These are phyloP conservation scores for Baronia brevicornis DNA, from an alignment of 2,888 invertebrate genomes.

Conservation along the genomic window DNA sequence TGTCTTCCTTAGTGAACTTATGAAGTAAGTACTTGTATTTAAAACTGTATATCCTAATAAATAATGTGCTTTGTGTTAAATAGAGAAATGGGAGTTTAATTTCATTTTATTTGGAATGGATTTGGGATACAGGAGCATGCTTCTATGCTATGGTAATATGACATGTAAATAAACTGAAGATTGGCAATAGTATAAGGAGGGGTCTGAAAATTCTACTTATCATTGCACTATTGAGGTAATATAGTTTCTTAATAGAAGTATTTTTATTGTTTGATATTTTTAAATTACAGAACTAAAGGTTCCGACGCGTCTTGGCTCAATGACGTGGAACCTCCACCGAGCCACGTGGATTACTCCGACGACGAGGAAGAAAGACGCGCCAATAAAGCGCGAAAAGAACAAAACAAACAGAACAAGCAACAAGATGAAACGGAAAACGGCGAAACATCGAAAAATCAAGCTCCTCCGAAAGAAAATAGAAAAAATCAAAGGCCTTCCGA, in stretches of 20 bases:
- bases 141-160: too few species aligned
- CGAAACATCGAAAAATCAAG: slow-evolving; percentile 41
- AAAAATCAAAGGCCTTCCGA: slow-evolving; percentile 62
- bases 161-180: too few species aligned
- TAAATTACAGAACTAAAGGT: slow-evolving; percentile 81
- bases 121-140: too few species aligned
- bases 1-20: slow-evolving; percentile 83
- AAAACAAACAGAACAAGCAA: slow-evolving; percentile 32
- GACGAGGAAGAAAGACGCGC: slow-evolving; percentile 87
- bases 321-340: slow-evolving; percentile 87
- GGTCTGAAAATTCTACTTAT: too few species aligned
- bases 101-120: too few species aligned
- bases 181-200: too few species aligned
- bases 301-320: slow-evolving; percentile 93
- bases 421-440: slow-evolving; percentile 38
- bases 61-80: too few species aligned
- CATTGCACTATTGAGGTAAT: too few species aligned
- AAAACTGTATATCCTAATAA: too few species aligned
- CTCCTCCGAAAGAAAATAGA: slow-evolving; percentile 33
- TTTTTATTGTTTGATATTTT: neutral
- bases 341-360: slow-evolving; percentile 87
- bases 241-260: neutral
- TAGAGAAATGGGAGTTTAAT: too few species aligned
- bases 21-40: slow-evolving; percentile 76
- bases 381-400: slow-evolving; percentile 47